Conservation (phyloP, 2,797 vertebrate genomes). For the Paguma larvata region DNA sequence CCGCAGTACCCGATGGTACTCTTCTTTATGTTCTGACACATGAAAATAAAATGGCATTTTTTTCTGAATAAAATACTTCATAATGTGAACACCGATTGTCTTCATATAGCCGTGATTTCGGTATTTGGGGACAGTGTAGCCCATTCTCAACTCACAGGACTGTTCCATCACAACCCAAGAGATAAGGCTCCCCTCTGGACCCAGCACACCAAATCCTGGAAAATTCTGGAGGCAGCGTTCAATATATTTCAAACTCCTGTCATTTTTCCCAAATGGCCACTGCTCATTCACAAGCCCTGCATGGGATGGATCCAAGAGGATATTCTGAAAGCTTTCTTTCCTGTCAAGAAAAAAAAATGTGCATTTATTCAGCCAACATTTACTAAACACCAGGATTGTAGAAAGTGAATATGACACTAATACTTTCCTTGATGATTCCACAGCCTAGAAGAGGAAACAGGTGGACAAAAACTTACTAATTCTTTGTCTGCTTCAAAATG, state of each 20-base stretch:
- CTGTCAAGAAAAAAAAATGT: not conserved
- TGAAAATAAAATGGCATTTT: not conserved
- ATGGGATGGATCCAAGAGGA: slow-evolving; percentile 72
- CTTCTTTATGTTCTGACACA: not conserved
- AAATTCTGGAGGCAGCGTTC: slow-evolving; percentile 79
- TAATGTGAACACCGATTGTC: rapidly evolving
- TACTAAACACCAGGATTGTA: not conserved
- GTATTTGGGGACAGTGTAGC: slow-evolving; percentile 65
- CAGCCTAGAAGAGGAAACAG: not conserved
- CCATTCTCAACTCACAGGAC: slow-evolving; percentile 78
- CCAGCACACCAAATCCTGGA: slow-evolving; percentile 74
- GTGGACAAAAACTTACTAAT: not conserved
- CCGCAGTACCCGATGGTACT: rapidly evolving
- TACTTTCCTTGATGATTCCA: not conserved
- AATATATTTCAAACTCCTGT: slow-evolving; percentile 69
- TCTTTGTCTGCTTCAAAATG: not conserved
- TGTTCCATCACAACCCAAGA: slow-evolving; percentile 72
- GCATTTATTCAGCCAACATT: not conserved
- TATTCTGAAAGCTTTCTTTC: not conserved
- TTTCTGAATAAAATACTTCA: not conserved
- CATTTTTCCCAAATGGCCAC: slow-evolving; percentile 71
- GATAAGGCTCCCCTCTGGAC: slow-evolving; percentile 50
- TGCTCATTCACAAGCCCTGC: slow-evolving; percentile 62
- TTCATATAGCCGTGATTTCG: slow-evolving; percentile 31
- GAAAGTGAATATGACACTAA: not conserved